Conservation (phyloP, 2,113 vertebrate genomes). For the Zingel zingel region DNA sequence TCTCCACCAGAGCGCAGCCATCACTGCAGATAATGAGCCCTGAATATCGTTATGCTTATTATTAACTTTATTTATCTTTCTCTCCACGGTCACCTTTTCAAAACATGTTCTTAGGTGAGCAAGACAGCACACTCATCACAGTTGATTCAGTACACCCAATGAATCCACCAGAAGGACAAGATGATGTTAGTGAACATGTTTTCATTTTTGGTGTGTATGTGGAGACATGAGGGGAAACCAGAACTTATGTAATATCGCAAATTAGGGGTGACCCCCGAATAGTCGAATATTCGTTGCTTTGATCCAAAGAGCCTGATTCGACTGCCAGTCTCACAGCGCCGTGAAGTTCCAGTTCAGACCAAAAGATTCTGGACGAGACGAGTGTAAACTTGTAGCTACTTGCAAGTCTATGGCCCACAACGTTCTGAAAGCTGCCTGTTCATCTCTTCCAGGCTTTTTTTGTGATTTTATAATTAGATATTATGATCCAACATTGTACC, state of each 20-base stretch:
- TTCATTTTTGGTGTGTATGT: background rate
- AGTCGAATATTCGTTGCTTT: too few relatives aligned
- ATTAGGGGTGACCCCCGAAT: background rate
- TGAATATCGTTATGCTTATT: conserved; percentile 31
- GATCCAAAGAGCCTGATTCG: too few relatives aligned
- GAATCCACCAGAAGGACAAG: background rate
- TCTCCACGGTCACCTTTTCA: background rate
- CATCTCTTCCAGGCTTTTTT: too few relatives aligned
- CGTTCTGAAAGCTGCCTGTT: too few relatives aligned
- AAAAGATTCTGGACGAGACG: too few relatives aligned
- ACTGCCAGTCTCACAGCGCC: too few relatives aligned
- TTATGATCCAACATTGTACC: too few relatives aligned
- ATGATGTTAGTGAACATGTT: background rate
- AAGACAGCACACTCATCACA: background rate
- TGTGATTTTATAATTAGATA: too few relatives aligned
- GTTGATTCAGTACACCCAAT: background rate
- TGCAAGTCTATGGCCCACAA: too few relatives aligned
- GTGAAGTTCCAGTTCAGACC: too few relatives aligned
- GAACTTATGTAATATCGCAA: background rate
- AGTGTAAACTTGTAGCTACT: too few relatives aligned
- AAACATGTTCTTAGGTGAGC: conserved; percentile 11
- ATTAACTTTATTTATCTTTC: conserved; percentile 21
- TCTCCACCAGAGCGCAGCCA: conserved; percentile 39
- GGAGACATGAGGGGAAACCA: too few relatives aligned
- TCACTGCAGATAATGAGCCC: conserved; percentile 61